Conservation (phyloP, 1,140 invertebrate genomes). For the Halictus rubicundus region DNA sequence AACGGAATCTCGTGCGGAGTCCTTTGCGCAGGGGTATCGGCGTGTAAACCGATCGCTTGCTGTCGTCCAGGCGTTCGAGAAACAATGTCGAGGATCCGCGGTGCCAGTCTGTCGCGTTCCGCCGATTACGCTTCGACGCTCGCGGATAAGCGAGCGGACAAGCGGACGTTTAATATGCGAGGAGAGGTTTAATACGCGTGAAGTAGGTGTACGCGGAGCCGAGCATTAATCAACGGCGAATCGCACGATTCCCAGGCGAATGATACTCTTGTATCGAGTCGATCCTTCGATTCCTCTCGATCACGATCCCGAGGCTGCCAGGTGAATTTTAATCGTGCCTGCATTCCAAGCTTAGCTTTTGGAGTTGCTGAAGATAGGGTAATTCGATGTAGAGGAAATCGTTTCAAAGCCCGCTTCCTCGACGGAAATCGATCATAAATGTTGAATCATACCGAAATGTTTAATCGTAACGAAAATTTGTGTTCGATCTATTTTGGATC, state of each 20-base stretch:
- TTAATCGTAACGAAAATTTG: too few relatives aligned
- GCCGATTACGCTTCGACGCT: slow-evolving; percentile 42
- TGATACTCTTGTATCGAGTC: background rate
- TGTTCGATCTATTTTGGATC: too few relatives aligned
- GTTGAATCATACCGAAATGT: too few relatives aligned
- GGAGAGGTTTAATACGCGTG: slow-evolving; percentile 62
- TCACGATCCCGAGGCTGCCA: background rate
- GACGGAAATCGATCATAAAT: too few relatives aligned
- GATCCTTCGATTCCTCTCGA: background rate
- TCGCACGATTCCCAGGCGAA: slow-evolving; percentile 43
- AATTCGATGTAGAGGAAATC: too few relatives aligned
- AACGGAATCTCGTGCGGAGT: background rate
- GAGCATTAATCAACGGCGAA: slow-evolving; percentile 61
- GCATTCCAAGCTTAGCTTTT: background rate
- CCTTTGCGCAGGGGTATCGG: background rate
- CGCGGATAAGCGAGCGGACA: slow-evolving; percentile 2
- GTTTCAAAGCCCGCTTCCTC: too few relatives aligned
- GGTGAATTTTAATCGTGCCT: background rate
- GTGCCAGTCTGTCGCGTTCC: slow-evolving; percentile 13
- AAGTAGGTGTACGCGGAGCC: slow-evolving; percentile 44
- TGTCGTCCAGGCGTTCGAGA: background rate
- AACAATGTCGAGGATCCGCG: slow-evolving; percentile 11
- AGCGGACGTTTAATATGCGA: slow-evolving; percentile 52
- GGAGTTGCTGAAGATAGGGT: background rate
- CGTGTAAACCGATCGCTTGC: background rate